Conservation (phyloP, 2,113 vertebrate species). For the Misgurnus mizolepis region DNA sequence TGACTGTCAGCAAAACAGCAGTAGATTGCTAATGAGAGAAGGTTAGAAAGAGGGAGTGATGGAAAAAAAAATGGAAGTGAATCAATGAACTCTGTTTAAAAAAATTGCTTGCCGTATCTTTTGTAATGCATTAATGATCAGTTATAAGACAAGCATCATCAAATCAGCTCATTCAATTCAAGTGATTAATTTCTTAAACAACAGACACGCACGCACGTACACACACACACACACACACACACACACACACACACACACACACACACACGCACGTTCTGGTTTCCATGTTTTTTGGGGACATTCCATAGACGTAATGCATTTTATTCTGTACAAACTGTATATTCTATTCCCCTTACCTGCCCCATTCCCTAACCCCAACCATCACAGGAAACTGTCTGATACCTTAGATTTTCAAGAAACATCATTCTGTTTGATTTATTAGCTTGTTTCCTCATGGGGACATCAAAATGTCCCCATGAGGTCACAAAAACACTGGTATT, state of each 20-base stretch:
- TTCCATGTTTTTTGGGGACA: no score
- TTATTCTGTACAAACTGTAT: no score
- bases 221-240: not conserved
- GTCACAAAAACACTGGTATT: no score
- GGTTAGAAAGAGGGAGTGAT: not conserved
- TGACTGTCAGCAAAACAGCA: not conserved
- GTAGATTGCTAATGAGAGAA: constrained; percentile 10
- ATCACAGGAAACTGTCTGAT: no score
- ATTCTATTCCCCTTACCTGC: no score
- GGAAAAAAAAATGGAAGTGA: not conserved
- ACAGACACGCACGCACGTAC: not conserved
- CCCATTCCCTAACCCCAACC: no score
- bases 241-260: not conserved
- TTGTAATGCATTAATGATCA: constrained; percentile 8
- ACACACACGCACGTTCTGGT: not conserved
- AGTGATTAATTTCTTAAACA: not conserved
- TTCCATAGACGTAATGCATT: no score
- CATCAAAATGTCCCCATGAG: no score
- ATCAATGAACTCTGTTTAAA: not conserved
- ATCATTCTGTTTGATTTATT: no score
- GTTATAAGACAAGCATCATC: not conserved
- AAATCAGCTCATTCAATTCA: not conserved
- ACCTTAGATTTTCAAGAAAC: no score
- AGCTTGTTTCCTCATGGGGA: no score
- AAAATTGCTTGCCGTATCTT: not conserved